Conservation (phyloP, 2,113 vertebrate species). For the Porphyrio hochstetteri region DNA sequence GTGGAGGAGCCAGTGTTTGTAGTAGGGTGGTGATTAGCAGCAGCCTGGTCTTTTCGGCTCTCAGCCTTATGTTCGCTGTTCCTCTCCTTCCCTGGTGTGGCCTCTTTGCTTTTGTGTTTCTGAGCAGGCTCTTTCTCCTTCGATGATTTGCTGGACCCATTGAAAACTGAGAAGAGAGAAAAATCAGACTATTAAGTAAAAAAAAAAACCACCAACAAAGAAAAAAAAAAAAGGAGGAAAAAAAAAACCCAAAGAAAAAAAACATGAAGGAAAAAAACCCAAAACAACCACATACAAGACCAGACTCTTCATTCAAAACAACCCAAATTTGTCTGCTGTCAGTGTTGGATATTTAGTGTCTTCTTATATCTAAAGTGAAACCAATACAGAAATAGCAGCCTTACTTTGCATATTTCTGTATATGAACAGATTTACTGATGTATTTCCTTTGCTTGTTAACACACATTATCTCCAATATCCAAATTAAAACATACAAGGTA, state of each 20-base stretch:
- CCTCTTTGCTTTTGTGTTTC: conserved; percentile 85
- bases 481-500: conserved; percentile 17
- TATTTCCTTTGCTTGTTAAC: conserved; percentile 1
- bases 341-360: background rate
- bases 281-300: background rate
- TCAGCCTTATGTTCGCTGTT: conserved; percentile 84
- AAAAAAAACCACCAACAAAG: background rate
- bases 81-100: conserved; percentile 88
- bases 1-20: conserved; percentile 78
- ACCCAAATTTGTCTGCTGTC: background rate
- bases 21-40: conserved; percentile 67
- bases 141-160: conserved; percentile 86
- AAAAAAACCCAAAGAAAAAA: too few species aligned
- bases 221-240: too few species aligned
- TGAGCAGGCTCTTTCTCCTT: conserved; percentile 82
- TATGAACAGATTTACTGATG: background rate
- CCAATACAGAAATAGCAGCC: background rate
- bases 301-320: background rate
- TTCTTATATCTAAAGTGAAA: background rate
- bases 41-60: conserved; percentile 81
- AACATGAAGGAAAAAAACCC: too few species aligned
- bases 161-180: conserved; percentile 81
- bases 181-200: background rate
- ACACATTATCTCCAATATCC: background rate
- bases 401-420: background rate